Percentiles rank a stretch among this genome's conserved stretches.
These are phyloP conservation scores for Pelecanoides urinatrix DNA, from an alignment of 2,113 vertebrate species.

Conservation along the genomic window DNA sequence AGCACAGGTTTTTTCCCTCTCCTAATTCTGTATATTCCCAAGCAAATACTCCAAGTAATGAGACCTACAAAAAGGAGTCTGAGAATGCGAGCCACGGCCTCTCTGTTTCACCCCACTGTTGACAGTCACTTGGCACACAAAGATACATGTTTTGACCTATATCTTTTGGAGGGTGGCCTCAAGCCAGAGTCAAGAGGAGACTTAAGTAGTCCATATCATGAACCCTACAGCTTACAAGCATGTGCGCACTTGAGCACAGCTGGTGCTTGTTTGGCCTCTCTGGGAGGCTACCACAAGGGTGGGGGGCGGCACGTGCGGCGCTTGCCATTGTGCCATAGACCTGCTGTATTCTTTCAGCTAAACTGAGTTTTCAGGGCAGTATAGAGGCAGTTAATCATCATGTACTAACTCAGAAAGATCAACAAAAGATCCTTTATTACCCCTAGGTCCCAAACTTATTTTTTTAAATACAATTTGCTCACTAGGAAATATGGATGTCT, in stretches of 20 bases:
- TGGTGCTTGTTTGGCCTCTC: fast-evolving
- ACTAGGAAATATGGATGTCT: neutral
- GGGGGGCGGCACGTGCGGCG: fast-evolving
- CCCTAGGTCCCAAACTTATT: neutral
- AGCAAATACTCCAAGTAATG: neutral
- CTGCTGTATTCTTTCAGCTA: neutral
- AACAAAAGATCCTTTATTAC: neutral
- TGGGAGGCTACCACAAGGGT: fast-evolving
- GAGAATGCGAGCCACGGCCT: neutral
- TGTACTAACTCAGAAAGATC: neutral
- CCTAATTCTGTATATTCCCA: neutral
- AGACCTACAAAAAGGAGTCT: neutral
- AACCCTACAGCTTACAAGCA: neutral
- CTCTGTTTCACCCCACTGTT: neutral
- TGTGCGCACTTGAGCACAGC: neutral
- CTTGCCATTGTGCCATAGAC: no score
- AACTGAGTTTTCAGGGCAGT: neutral
- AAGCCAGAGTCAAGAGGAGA: neutral
- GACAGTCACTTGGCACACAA: neutral
- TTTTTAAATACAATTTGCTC: neutral
- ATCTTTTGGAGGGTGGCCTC: neutral
- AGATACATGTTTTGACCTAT: neutral
- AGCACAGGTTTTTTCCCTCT: no score
- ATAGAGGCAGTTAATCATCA: neutral
- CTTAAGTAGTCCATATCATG: neutral